Percentiles rank a stretch among this genome's conserved stretches.
These are phyloP conservation scores for Parasteatoda tepidariorum DNA, from an alignment of 1,140 invertebrate species.

Conservation along the genomic window DNA sequence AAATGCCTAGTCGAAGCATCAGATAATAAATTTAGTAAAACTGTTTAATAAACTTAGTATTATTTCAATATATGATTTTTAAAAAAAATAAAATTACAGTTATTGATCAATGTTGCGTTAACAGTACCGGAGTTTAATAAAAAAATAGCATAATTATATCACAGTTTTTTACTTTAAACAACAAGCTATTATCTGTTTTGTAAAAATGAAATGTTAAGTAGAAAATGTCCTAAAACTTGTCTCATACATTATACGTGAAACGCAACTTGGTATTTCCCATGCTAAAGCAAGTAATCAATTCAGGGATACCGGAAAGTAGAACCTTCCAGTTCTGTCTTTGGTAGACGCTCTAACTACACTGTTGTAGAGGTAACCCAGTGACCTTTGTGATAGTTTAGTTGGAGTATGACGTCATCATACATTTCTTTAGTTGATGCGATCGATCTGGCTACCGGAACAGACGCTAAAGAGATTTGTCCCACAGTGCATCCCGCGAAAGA, in stretches of 20 bases:
- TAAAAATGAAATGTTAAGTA: neutral
- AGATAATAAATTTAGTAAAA: too few relatives aligned
- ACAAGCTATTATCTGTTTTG: neutral
- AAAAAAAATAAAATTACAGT: too few relatives aligned
- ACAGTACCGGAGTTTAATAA: too few relatives aligned
- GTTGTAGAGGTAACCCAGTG: conserved; percentile 54
- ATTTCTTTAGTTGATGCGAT: conserved; percentile 31
- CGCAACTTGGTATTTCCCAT: neutral
- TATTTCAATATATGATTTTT: too few relatives aligned
- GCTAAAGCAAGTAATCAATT: neutral
- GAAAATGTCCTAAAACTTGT: neutral
- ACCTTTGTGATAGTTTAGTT: conserved; percentile 50
- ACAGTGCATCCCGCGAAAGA: conserved; percentile 38
- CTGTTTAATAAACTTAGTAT: too few relatives aligned
- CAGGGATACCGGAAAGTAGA: neutral
- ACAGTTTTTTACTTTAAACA: too few relatives aligned
- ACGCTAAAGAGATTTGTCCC: conserved; percentile 41
- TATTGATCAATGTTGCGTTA: too few relatives aligned
- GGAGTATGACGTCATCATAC: conserved; percentile 45
- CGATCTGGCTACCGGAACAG: conserved; percentile 57
- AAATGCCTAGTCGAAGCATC: too few relatives aligned
- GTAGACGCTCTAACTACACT: conserved; percentile 11
- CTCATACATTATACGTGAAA: neutral
- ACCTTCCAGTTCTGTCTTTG: neutral
- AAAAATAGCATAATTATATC: too few relatives aligned